Percentiles rank a stretch among this genome's conserved stretches.
These are phyloP conservation scores for Leptobrachium ailaonicum DNA, from an alignment of 2,113 vertebrate species.

Conservation along the genomic window DNA sequence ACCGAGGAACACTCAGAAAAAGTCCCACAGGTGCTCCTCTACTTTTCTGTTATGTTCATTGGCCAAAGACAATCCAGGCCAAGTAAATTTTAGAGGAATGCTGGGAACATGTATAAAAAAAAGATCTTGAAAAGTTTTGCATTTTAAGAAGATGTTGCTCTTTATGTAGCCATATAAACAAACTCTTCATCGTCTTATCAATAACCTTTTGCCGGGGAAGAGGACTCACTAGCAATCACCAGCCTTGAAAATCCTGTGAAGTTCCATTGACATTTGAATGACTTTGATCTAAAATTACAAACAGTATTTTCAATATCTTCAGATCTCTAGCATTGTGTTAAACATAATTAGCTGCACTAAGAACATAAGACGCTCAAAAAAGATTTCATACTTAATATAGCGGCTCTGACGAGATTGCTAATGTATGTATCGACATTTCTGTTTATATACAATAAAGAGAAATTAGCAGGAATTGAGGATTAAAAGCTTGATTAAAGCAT, in stretches of 20 bases:
- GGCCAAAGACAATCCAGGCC: too few relatives aligned
- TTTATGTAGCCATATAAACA: background rate
- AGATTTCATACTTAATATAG: background rate
- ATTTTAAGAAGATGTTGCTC: too few relatives aligned
- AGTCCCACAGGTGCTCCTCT: too few relatives aligned
- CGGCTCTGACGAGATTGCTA: background rate
- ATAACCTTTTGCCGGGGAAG: background rate
- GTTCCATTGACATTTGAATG: slow-evolving; percentile 19
- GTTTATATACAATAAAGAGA: background rate
- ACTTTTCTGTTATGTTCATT: too few relatives aligned
- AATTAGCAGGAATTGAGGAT: background rate
- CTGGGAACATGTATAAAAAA: too few relatives aligned
- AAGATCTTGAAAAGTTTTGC: too few relatives aligned
- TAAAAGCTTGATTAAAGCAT: background rate
- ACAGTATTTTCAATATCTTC: slow-evolving; percentile 26
- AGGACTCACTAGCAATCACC: slow-evolving; percentile 7
- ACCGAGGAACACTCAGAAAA: too few relatives aligned
- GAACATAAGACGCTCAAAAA: slow-evolving; percentile 14
- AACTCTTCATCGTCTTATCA: background rate
- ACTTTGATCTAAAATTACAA: slow-evolving; percentile 36
- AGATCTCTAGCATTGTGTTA: slow-evolving; percentile 32
- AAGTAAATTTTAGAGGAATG: too few relatives aligned
- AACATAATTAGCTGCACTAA: slow-evolving; percentile 36
- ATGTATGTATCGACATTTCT: background rate
- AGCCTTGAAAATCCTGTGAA: slow-evolving; percentile 18